Percentiles rank a stretch among this genome's conserved stretches.
Evolutionary conservation across 2,888 invertebrate genomes (phyloP).

Genomic region (Caenorhabditis doughertyi): DNA sequence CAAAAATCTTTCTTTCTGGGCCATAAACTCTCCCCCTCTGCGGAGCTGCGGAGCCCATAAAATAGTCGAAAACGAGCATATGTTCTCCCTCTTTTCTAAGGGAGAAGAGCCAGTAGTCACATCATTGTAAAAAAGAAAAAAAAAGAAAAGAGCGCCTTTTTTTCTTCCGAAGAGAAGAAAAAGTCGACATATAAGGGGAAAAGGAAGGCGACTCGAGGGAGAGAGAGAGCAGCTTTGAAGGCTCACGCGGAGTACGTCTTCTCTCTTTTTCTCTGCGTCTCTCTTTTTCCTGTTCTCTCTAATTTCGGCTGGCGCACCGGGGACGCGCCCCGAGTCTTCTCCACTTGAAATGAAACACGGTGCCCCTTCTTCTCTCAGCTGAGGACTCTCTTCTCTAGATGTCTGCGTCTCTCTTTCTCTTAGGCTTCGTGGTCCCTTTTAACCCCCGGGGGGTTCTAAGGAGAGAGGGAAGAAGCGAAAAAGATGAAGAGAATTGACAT

Average conservation of each 20-base stretch:
- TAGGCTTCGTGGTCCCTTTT: too few species aligned
- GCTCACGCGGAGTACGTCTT: not conserved
- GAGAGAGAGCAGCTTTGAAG: not conserved
- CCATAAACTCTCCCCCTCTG: constrained; percentile 6
- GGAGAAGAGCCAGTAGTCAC: not conserved
- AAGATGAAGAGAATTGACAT: too few species aligned
- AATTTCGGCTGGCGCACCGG: too few species aligned
- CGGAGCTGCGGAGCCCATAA: not conserved
- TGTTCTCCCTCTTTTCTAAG: not conserved
- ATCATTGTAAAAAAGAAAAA: not conserved
- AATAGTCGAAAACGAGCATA: constrained; percentile 13
- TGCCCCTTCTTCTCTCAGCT: too few species aligned
- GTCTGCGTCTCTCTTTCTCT: too few species aligned
- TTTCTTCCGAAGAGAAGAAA: not conserved
- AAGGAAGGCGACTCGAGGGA: not conserved
- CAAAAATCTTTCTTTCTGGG: not conserved
- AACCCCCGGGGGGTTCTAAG: too few species aligned
- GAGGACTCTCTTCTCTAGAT: too few species aligned
- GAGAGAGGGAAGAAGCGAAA: too few species aligned
- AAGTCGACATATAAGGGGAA: constrained; percentile 14
- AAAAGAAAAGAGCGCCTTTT: constrained; percentile 6
- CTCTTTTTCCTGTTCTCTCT: too few species aligned
- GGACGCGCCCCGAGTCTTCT: too few species aligned
- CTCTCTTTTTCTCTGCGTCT: constrained; percentile 17
- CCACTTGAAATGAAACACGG: too few species aligned